phyloP scores from a whole-genome alignment of 2,797 vertebrate genomes.

The Megaceryle alcyon region DNA sequence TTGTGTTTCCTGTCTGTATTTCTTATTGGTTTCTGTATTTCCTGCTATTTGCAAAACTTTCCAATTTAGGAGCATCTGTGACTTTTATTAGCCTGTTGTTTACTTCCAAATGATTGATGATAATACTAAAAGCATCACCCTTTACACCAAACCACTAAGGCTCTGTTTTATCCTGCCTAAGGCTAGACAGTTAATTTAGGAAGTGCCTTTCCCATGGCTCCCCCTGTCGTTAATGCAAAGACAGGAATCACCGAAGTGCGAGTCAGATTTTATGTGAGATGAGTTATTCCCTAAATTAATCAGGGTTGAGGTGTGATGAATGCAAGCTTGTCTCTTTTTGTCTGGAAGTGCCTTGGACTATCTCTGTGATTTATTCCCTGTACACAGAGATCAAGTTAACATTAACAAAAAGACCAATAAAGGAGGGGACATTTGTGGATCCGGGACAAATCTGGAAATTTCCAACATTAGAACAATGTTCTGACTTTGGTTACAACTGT shows the following conservation, averaged over 20 bases:
- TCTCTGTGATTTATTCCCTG: background rate
- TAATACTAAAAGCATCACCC: conserved; percentile 29
- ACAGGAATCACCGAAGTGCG: background rate
- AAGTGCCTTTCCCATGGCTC: conserved; percentile 23
- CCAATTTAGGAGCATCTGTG: conserved; percentile 57
- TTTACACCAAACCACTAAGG: conserved; percentile 9
- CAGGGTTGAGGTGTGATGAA: background rate
- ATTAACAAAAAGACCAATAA: background rate
- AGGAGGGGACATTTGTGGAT: background rate
- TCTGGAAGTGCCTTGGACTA: background rate
- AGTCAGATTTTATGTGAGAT: background rate
- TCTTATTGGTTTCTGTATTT: conserved; percentile 49
- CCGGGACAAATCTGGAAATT: background rate
- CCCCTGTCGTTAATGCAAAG: background rate
- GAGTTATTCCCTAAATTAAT: background rate
- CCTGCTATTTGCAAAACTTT: conserved; percentile 52
- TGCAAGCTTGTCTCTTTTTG: background rate
- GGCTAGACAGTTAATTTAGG: background rate
- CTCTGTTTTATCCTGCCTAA: conserved; percentile 39
- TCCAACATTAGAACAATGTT: background rate
- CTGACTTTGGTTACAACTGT: conserved; percentile 8
- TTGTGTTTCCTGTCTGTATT: conserved; percentile 23
- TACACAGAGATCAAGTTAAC: background rate
- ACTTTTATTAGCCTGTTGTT: conserved; percentile 59
- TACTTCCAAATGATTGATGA: conserved; percentile 48